Evolutionary conservation across 2,113 vertebrate species (phyloP).

Genomic region (Guaruba guarouba): DNA sequence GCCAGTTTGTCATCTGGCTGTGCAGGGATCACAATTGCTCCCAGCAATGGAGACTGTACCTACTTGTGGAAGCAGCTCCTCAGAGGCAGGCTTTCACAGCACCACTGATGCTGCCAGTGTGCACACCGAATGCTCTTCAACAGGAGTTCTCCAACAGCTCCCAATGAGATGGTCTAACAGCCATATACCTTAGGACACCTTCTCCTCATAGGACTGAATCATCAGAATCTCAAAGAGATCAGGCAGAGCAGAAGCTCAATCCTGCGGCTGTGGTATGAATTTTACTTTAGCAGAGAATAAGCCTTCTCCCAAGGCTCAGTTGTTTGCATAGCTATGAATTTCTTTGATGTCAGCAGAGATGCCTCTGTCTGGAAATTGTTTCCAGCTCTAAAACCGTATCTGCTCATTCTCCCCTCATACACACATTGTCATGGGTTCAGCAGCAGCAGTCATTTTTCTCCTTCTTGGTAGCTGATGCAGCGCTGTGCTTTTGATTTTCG

Average conservation of each 20-base stretch:
- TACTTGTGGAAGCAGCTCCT: not conserved
- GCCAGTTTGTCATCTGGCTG: not conserved
- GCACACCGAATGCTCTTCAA: not conserved
- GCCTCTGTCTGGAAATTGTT: not conserved
- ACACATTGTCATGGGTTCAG: no score
- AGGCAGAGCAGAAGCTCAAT: not conserved
- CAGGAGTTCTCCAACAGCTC: not conserved
- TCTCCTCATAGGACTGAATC: not conserved
- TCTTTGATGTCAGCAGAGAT: not conserved
- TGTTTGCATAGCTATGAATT: not conserved
- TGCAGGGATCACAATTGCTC: rapidly evolving
- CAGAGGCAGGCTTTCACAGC: not conserved
- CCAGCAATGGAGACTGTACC: not conserved
- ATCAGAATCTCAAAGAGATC: not conserved
- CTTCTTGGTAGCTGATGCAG: no score
- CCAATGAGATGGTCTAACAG: not conserved
- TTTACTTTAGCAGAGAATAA: not conserved
- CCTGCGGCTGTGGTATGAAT: not conserved
- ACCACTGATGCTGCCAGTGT: not conserved
- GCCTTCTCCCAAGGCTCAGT: not conserved
- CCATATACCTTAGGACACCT: not conserved
- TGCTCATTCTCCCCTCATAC: not conserved
- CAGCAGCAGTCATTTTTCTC: no score
- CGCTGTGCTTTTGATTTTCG: no score
- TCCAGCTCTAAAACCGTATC: not conserved